phyloP scores from a whole-genome alignment of 2,113 vertebrate genomes.

The Nothoprocta pentlandii region DNA sequence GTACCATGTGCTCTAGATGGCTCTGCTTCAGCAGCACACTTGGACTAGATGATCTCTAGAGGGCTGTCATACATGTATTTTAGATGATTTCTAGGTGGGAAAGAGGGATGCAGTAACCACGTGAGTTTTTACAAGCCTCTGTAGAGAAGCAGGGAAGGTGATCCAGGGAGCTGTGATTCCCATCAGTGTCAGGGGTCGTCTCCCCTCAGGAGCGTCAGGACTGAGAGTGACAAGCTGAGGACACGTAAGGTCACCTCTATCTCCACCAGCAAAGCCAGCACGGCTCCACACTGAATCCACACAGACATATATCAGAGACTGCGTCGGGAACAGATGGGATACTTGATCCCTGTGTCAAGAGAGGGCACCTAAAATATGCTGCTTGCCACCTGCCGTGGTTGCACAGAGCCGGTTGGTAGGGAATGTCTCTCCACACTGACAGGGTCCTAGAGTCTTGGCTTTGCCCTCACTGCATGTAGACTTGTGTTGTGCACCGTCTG shows the following conservation, averaged over 20 bases:
- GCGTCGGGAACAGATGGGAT: rapidly evolving
- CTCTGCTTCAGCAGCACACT: too few species aligned
- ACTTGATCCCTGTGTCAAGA: not conserved
- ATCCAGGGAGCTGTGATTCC: rapidly evolving
- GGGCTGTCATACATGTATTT: too few species aligned
- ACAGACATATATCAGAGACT: not conserved
- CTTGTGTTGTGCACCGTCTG: not conserved
- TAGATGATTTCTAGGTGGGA: not conserved
- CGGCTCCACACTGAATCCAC: not conserved
- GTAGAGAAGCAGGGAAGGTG: not conserved
- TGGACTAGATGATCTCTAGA: too few species aligned
- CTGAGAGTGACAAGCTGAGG: not conserved
- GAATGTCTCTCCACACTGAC: not conserved
- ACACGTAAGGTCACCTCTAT: not conserved
- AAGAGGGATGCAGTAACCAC: rapidly evolving
- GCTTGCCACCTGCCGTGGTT: not conserved
- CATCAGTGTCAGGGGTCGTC: not conserved
- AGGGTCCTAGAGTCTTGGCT: conserved; percentile 36
- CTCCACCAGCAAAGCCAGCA: not conserved
- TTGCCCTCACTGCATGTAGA: not conserved
- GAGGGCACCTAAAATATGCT: rapidly evolving
- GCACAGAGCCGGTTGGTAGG: rapidly evolving
- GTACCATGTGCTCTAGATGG: too few species aligned
- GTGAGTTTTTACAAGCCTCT: rapidly evolving
- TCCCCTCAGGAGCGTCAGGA: not conserved